These are phyloP conservation scores for Heliopora coerulea DNA, from an alignment of 92 coral and sea anemone genomes.

Conservation along the genomic window DNA sequence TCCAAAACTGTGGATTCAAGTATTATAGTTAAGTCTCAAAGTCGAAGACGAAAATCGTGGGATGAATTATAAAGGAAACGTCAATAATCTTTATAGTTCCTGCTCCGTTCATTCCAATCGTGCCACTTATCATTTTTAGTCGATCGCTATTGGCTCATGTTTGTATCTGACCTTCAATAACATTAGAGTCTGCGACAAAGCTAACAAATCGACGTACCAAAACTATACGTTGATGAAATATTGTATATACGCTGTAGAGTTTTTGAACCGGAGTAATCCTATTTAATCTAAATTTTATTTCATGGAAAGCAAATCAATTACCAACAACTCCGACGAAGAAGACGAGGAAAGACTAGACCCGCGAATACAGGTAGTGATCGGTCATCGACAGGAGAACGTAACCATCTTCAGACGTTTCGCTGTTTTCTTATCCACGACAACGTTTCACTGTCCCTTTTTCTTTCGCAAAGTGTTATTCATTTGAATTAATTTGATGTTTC, in stretches of 20 bases:
- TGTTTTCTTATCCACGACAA: no score
- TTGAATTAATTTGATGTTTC: no score
- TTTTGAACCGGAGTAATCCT: not conserved
- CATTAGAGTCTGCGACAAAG: not conserved
- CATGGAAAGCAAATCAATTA: conserved; percentile 22
- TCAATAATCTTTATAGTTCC: not conserved
- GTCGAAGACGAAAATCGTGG: no score
- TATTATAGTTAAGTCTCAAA: no score
- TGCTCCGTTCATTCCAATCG: not conserved
- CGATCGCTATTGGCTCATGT: not conserved
- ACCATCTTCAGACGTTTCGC: no score
- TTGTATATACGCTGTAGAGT: conserved; percentile 1
- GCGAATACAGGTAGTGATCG: conserved; percentile 72
- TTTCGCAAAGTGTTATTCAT: no score
- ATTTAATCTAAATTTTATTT: conserved; percentile 12
- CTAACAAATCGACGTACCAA: not conserved
- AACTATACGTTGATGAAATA: not conserved
- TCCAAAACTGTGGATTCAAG: no score
- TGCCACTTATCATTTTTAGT: not conserved
- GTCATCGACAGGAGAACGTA: not conserved
- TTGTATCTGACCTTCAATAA: not conserved
- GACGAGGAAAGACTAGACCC: conserved; percentile 91
- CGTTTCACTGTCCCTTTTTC: no score
- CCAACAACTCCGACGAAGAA: conserved; percentile 43
- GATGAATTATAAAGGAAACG: not conserved